Conservation (phyloP, 1,140 invertebrate species). For the Danaus plexippus region DNA sequence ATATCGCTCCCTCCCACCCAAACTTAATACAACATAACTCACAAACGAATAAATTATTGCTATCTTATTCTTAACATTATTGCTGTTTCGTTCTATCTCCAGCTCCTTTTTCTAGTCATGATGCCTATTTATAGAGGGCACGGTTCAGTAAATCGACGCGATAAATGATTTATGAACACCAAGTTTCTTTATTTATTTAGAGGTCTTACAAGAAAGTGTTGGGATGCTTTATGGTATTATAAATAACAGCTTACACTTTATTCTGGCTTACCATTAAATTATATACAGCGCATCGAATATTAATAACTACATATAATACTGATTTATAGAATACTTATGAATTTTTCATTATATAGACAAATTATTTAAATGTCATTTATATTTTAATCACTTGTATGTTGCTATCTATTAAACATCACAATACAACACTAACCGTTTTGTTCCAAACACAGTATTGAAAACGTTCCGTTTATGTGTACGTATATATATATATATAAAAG, state of each 20-base stretch:
- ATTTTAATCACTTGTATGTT: too few relatives aligned
- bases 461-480: slow-evolving; percentile 1
- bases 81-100: slow-evolving; percentile 49
- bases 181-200: slow-evolving; percentile 19
- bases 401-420: too few relatives aligned
- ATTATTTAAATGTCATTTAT: too few relatives aligned
- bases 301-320: too few relatives aligned
- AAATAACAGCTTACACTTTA: slow-evolving; percentile 7
- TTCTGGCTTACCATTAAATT: too few relatives aligned
- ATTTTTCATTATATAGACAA: too few relatives aligned
- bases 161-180: slow-evolving; percentile 22
- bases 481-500: slow-evolving; percentile 1
- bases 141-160: slow-evolving; percentile 18
- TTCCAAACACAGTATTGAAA: background rate
- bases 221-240: slow-evolving; percentile 17
- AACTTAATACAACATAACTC: slow-evolving; percentile 62
- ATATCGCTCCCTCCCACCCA: slow-evolving; percentile 54
- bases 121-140: slow-evolving; percentile 28
- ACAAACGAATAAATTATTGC: slow-evolving; percentile 59
- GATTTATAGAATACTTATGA: too few relatives aligned
- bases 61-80: slow-evolving; percentile 57
- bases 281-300: too few relatives aligned
- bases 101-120: slow-evolving; percentile 43
- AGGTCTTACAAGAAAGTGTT: slow-evolving; percentile 18
- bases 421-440: too few relatives aligned